A percentile compares a stretch with the other conserved stretches of the same genome.
These are phyloP conservation scores for Oncorhynchus nerka DNA, from an alignment of 2,113 vertebrate species.

Conservation along the genomic window DNA sequence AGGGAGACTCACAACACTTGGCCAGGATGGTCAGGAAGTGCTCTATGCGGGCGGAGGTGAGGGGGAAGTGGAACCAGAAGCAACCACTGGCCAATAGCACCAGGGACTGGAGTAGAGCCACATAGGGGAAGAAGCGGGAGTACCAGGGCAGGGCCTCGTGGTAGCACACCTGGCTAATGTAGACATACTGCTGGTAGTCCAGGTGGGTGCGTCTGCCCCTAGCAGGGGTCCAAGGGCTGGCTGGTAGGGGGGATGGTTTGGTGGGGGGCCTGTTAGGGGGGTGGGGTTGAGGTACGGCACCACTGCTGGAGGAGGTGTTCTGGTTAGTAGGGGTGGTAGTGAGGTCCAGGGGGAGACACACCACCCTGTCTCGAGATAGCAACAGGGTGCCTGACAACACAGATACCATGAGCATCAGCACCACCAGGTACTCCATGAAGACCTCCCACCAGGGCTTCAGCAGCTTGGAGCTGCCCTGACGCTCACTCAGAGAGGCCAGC, in stretches of 20 bases:
- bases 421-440: constrained; percentile 80
- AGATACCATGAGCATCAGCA: constrained; percentile 79
- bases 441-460: constrained; percentile 87
- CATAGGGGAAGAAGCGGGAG: constrained; percentile 79
- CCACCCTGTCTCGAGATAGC: constrained; percentile 74
- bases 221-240: constrained; percentile 1
- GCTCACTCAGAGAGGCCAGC: constrained; percentile 66
- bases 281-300: background rate
- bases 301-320: background rate
- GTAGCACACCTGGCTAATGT: constrained; percentile 80
- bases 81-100: constrained; percentile 76
- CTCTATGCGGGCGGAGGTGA: constrained; percentile 79
- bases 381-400: constrained; percentile 78
- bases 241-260: background rate
- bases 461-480: constrained; percentile 68
- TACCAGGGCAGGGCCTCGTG: constrained; percentile 76
- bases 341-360: constrained; percentile 72
- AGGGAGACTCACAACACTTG: constrained; percentile 82
- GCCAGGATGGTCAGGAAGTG: constrained; percentile 78
- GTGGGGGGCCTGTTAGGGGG: constrained; percentile 9
- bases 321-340: constrained; percentile 12
- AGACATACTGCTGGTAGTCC: constrained; percentile 80
- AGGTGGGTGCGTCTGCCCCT: constrained; percentile 67
- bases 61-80: constrained; percentile 83
- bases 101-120: constrained; percentile 75